Percentiles rank a stretch among this genome's conserved stretches.
Conservation (phyloP, 1,140 invertebrate species). For the Helicoverpa armigera region DNA sequence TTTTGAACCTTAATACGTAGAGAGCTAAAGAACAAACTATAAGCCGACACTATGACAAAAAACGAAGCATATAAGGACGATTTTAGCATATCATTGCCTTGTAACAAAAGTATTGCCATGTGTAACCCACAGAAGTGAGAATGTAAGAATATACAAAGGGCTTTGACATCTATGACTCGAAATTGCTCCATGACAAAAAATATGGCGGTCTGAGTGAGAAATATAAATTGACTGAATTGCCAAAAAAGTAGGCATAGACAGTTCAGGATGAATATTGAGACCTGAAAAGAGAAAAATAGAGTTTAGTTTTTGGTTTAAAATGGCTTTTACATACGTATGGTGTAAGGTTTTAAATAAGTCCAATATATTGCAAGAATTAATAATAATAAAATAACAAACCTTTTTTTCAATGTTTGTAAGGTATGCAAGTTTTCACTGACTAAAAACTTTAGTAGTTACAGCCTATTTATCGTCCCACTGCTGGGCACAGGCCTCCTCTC, state of each 20-base stretch:
- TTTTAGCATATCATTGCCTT: slow-evolving; percentile 88
- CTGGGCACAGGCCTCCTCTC: no score
- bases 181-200: slow-evolving; percentile 89
- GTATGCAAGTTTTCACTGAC: no score
- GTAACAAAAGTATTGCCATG: slow-evolving; percentile 79
- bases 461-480: no score
- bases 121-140: slow-evolving; percentile 89
- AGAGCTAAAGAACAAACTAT: slow-evolving; percentile 74
- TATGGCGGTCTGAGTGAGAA: slow-evolving; percentile 90
- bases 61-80: slow-evolving; percentile 89
- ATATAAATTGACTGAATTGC: slow-evolving; percentile 94
- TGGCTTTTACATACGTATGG: no score
- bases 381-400: no score
- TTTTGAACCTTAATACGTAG: slow-evolving; percentile 70
- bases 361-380: no score
- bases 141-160: slow-evolving; percentile 83
- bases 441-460: no score
- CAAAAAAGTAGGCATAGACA: slow-evolving; percentile 88
- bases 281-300: slow-evolving; percentile 68
- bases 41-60: slow-evolving; percentile 69
- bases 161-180: slow-evolving; percentile 86
- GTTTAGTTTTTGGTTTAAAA: no score
- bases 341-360: no score
- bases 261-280: slow-evolving; percentile 73
- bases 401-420: no score